Evolutionary conservation across 1,140 invertebrate species (phyloP), one percentile per base, ranked within the genome.

Genomic region (Leptopilina clavipes): DNA sequence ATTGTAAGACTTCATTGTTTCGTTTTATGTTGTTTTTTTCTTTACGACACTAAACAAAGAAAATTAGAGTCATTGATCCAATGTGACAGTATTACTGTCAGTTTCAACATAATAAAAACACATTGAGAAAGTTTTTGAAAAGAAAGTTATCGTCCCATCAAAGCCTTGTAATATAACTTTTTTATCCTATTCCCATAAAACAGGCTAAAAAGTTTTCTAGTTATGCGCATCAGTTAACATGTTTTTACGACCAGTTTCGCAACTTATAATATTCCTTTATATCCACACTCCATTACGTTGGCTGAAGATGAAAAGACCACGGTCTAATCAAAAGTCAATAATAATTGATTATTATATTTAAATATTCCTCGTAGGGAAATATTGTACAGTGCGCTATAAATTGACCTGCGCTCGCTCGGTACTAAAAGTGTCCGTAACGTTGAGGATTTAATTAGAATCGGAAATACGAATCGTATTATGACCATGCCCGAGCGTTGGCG

Each of bases 401-500:
- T n/a, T n/a, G n/a, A n/a, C n/a, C n/a, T n/a, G n/a, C n/a, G n/a
- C n/a, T 11, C 8, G 19, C 10, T 65, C 3, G 22, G 2, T 65
- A 22, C 22, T 65, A 65, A 65, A 31, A 65, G 56, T 22, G 37
- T 40, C 0, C 37, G 25, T 37, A 65, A 65, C 7, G 59, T 40
- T 65, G 22, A n/a, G 22, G 14, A 65, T 65, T 65, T 65, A 65
- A 65, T 65, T 65, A 65, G 59, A 65, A 65, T 65, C 59, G 59
- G 59, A 65, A 65, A 65, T 11, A 65, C 22, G 59, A 19, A 65
- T 65, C 59, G 59, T 65, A 65, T 65, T 65, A 65, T 65, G 59
- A 65, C 59, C 59, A 70, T 14, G 11, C 22, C 25, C 37, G 37
- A 1, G n/a, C 25, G 14, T 12, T 70, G 44, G 43, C 73, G 73